Conservation (phyloP, 2,888 invertebrate genomes). For the Synanthedon formicaeformis region DNA sequence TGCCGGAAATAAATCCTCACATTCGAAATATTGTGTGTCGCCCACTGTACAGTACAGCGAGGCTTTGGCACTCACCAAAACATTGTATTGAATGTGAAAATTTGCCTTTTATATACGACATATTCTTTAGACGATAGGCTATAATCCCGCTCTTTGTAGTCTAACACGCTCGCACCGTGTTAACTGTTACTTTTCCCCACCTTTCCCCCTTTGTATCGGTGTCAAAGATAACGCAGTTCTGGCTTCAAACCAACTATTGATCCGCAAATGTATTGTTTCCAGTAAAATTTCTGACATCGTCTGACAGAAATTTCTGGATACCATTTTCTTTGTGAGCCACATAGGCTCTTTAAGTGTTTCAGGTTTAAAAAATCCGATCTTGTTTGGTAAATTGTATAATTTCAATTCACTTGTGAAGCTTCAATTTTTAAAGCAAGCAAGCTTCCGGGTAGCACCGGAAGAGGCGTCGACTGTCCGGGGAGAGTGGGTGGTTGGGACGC, state of each 20-base stretch:
- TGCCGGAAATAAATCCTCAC: slow-evolving; percentile 30
- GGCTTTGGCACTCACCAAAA: neutral
- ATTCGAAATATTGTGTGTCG: slow-evolving; percentile 28
- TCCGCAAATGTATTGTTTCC: neutral
- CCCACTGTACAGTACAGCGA: neutral
- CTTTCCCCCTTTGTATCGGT: neutral
- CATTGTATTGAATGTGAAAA: slow-evolving; percentile 3
- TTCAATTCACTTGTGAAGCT: slow-evolving; percentile 12
- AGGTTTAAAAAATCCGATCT: no score
- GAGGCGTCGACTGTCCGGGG: slow-evolving; percentile 7
- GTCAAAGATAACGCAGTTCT: neutral
- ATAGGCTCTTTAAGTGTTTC: no score
- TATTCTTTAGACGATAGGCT: neutral
- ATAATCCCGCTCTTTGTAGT: neutral
- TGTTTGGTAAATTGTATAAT: slow-evolving; percentile 2
- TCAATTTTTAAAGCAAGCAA: slow-evolving; percentile 16
- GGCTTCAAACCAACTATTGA: neutral
- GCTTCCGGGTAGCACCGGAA: slow-evolving; percentile 13
- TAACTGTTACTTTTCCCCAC: neutral
- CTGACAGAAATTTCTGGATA: no score
- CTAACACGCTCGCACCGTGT: neutral
- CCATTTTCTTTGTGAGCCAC: no score
- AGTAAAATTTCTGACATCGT: no score
- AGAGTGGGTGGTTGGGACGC: slow-evolving; percentile 9
- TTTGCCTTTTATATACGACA: neutral